Percentiles rank a stretch among this genome's conserved stretches.
Evolutionary conservation across 2,797 vertebrate species (phyloP).

Genomic region (Micromesistius poutassou): DNA sequence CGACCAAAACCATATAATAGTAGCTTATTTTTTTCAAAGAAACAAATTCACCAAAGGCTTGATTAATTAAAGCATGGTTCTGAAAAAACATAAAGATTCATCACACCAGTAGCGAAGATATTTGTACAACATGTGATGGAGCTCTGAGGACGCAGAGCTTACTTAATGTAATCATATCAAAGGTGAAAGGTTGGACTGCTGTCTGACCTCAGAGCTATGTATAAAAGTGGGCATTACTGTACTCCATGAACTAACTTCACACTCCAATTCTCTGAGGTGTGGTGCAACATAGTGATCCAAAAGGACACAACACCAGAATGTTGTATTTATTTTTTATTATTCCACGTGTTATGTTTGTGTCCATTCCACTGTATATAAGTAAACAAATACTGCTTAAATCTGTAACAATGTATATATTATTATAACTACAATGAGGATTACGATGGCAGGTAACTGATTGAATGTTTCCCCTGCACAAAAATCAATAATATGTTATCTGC

Average conservation of each 20-base stretch:
- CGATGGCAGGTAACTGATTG: neutral
- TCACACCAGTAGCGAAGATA: neutral
- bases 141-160: neutral
- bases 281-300: neutral
- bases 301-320: neutral
- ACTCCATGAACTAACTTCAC: neutral
- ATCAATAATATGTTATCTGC: slow-evolving; percentile 18
- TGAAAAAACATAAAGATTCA: neutral
- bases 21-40: neutral
- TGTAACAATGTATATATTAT: slow-evolving; percentile 58
- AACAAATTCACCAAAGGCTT: neutral
- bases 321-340: slow-evolving; percentile 8
- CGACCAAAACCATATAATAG: slow-evolving; percentile 64
- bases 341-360: neutral
- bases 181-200: neutral
- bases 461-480: neutral
- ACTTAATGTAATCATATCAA: neutral
- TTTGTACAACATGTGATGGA: neutral
- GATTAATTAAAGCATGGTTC: neutral
- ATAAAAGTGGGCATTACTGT: neutral
- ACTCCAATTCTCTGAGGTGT: neutral
- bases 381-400: slow-evolving; percentile 20
- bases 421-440: slow-evolving; percentile 34
- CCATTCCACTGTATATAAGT: slow-evolving; percentile 1
- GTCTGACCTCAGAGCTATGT: neutral